Evolutionary conservation across 2,888 invertebrate genomes (phyloP).

Genomic region (Synergus gifuensis): DNA sequence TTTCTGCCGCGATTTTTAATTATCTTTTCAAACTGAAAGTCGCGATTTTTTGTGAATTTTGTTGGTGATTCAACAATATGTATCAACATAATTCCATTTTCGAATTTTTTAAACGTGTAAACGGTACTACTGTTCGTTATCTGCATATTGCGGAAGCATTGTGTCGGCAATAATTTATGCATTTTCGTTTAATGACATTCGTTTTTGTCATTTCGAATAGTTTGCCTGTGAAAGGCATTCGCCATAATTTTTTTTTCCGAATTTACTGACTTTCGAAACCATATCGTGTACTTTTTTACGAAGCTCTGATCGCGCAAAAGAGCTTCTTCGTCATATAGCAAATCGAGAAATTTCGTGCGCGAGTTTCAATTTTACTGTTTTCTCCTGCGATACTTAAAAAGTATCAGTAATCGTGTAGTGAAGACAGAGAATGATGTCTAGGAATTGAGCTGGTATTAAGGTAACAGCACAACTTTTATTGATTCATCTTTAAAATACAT

Average conservation of each 20-base stretch:
- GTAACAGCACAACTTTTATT: constrained; percentile 21
- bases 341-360: neutral
- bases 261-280: neutral
- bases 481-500: neutral
- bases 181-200: neutral
- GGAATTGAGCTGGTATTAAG: constrained; percentile 33
- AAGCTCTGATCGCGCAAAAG: neutral
- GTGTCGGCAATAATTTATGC: neutral
- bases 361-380: neutral
- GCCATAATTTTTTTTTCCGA: neutral
- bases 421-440: constrained; percentile 28
- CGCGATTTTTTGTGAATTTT: neutral
- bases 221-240: neutral
- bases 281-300: neutral
- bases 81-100: neutral
- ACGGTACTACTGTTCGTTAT: neutral
- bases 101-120: neutral
- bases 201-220: neutral
- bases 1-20: constrained; percentile 1
- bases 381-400: constrained; percentile 12
- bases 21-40: neutral
- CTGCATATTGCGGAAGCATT: constrained; percentile 11
- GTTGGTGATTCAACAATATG: neutral
- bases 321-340: neutral
- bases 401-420: constrained; percentile 39